These are phyloP conservation scores for Lasioglossum albipes DNA, from an alignment of 1,140 invertebrate species.

Conservation along the genomic window DNA sequence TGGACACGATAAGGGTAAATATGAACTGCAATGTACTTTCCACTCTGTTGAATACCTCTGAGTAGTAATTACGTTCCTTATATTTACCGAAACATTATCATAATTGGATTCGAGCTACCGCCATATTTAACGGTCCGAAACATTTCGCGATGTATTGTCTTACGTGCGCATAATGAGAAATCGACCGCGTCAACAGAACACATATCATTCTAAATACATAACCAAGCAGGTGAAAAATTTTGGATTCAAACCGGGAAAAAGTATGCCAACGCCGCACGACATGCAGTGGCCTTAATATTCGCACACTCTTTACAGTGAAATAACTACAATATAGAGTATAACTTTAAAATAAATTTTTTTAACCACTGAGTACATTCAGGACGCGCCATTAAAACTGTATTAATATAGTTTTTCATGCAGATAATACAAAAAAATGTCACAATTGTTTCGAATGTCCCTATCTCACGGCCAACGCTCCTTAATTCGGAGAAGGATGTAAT, in stretches of 20 bases:
- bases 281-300: no score
- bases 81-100: conserved; percentile 47
- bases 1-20: conserved; percentile 49
- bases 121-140: conserved; percentile 6
- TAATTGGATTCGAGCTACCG: conserved; percentile 24
- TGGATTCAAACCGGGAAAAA: neutral
- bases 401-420: neutral
- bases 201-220: neutral
- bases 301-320: no score
- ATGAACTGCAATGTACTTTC: conserved; percentile 35
- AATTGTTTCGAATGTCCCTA: neutral
- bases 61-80: conserved; percentile 54
- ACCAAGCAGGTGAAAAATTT: no score
- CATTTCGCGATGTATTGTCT: neutral
- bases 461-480: neutral
- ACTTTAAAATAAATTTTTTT: no score
- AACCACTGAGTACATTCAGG: no score
- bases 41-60: conserved; percentile 8
- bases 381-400: neutral
- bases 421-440: neutral
- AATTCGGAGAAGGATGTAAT: neutral
- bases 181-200: neutral
- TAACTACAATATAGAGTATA: no score
- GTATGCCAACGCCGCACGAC: no score
- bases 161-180: neutral